Base-by-base conservation (phyloP, 2,113 vertebrate genomes). In the Tauraco erythrolophus region DNA sequence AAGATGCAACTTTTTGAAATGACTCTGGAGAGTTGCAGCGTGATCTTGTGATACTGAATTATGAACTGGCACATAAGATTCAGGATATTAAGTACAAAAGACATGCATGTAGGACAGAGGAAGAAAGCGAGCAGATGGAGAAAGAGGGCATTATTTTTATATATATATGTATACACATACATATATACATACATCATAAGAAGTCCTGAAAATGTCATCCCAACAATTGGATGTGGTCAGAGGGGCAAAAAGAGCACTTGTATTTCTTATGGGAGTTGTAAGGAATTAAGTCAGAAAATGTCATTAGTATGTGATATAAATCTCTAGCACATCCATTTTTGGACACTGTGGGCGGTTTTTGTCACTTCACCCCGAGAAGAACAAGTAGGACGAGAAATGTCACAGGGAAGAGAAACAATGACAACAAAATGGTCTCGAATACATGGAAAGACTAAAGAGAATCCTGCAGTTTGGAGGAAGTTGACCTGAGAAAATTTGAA, bases 181-280 rank as follows among this genome's bases (percentile, higher is more conserved):
- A 39, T 7, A 11, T 11, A 21, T 9, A 58, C 3, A 41, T 3
- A 51, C 22, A n/a, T 31, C 0, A 2, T 30, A 68, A 62, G 50
- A 82, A 74, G 13, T 30, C 22, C 51, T 60, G 22, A 70, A 90
- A 81, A 75, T 54, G 4, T 48, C 60, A 88, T 24, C 12, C 24
- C 16, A 66, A 24, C 41, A 68, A 46, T 0, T 80, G 30, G 25
- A 43, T 84, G 23, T 56, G 8, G 11, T 41, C 39, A 89, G 28
- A 76, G 16, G 10, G 18, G 14, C 6, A 91, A 61, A 72, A 69
- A 46, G 5, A 88, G 1, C 33, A 19, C 30, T 80, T 80, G 14
- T 46, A 65, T 28, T 64, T 8, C 17, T 82, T 51, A 43, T 4
- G 5, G 5, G 9, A 88, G 2, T 25, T 61, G 8, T 53, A 81